phyloP scores from a whole-genome alignment of 2,888 invertebrate species.

The Zygaena filipendulae region DNA sequence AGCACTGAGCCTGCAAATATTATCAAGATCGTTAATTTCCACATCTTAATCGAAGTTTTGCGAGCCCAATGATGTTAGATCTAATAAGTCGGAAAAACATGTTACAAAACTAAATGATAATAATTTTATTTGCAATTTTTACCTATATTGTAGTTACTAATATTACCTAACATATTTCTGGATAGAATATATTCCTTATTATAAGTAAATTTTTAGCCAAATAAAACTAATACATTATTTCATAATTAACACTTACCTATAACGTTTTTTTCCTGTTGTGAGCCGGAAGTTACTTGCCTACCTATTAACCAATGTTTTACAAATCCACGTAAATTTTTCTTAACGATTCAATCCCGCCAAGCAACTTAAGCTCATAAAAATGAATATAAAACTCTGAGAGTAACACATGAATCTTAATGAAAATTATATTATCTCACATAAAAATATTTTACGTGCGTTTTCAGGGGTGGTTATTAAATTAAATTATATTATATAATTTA shows the following conservation, averaged over 20 bases:
- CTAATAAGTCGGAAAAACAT: too few relatives aligned
- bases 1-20: slow-evolving; percentile 63
- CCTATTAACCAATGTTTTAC: too few relatives aligned
- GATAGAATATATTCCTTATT: too few relatives aligned
- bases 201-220: too few relatives aligned
- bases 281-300: too few relatives aligned
- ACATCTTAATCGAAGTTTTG: slow-evolving; percentile 45
- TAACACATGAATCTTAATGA: slow-evolving; percentile 56
- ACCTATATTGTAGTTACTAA: too few relatives aligned
- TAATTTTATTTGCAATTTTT: too few relatives aligned
- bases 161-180: too few relatives aligned
- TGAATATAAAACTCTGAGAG: slow-evolving; percentile 44
- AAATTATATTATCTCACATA: slow-evolving; percentile 61
- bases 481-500: slow-evolving; percentile 66
- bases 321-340: slow-evolving; percentile 17
- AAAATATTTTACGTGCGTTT: slow-evolving; percentile 59
- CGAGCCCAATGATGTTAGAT: slow-evolving; percentile 32
- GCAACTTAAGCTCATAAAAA: slow-evolving; percentile 38
- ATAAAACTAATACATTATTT: too few relatives aligned
- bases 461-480: slow-evolving; percentile 58
- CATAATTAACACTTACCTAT: too few relatives aligned
- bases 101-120: too few relatives aligned
- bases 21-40: slow-evolving; percentile 65
- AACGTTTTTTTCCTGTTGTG: too few relatives aligned
- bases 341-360: slow-evolving; percentile 33